Conservation (phyloP, 2,888 invertebrate species). For the Diarsia brunnea region DNA sequence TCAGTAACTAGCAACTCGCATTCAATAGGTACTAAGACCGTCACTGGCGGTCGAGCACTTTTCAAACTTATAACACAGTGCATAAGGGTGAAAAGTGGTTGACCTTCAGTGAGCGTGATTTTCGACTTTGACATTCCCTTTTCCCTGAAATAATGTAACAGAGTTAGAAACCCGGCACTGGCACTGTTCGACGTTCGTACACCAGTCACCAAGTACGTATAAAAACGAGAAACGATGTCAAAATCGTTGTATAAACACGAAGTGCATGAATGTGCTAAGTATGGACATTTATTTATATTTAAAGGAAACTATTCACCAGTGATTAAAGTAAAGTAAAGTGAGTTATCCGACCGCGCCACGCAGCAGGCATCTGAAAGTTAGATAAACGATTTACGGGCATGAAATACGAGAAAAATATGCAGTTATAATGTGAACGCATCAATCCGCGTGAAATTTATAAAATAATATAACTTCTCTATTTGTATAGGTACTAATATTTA, state of each 20-base stretch:
- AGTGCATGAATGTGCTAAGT: neutral
- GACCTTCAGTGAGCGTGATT: neutral
- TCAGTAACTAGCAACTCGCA: too few species aligned
- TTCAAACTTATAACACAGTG: neutral
- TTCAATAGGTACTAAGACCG: neutral
- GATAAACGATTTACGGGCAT: neutral
- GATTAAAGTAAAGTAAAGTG: conserved; percentile 16
- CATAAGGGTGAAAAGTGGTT: neutral
- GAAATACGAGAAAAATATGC: neutral
- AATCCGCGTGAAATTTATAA: too few species aligned
- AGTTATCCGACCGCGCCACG: neutral
- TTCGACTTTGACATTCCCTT: neutral
- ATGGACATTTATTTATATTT: neutral
- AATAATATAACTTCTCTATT: too few species aligned
- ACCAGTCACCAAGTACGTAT: neutral
- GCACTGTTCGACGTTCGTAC: neutral
- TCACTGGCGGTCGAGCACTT: neutral
- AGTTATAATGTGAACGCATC: neutral
- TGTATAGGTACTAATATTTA: too few species aligned
- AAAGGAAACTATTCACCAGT: neutral
- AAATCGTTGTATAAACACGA: neutral
- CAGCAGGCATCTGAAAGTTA: neutral
- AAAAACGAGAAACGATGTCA: too few species aligned
- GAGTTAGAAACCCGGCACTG: neutral
- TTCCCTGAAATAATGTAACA: neutral